phyloP scores from a whole-genome alignment of 2,113 vertebrate species.

The Catagonus wagneri region DNA sequence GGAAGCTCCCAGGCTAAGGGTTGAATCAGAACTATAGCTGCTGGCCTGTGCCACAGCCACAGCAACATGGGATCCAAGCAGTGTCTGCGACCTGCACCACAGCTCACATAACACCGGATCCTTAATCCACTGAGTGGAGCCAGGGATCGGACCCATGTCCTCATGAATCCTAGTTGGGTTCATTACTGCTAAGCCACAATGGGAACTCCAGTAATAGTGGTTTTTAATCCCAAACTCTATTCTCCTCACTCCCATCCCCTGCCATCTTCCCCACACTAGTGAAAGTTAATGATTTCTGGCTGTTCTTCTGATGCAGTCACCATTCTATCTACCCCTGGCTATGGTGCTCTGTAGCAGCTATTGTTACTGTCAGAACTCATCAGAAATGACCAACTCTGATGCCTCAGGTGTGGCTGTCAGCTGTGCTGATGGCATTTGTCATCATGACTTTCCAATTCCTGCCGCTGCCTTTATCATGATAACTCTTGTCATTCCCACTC shows the following conservation, averaged over 20 bases:
- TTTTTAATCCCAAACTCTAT: background rate
- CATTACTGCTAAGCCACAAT: no score
- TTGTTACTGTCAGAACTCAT: background rate
- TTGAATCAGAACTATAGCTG: no score
- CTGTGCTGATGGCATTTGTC: background rate
- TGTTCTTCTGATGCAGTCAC: accelerated
- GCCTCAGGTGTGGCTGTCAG: background rate
- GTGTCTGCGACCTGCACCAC: no score
- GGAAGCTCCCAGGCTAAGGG: no score
- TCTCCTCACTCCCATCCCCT: background rate
- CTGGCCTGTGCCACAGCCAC: no score
- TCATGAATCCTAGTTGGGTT: no score
- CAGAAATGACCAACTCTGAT: background rate
- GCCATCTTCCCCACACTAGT: background rate
- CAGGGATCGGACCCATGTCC: no score
- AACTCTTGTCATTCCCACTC: background rate
- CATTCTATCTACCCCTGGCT: background rate
- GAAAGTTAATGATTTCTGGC: background rate
- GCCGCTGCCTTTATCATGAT: background rate
- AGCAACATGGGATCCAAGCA: no score
- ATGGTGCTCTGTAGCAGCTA: background rate
- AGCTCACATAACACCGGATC: no score
- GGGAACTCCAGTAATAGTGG: background rate
- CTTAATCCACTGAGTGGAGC: no score
- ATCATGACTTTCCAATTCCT: background rate